Percentiles rank a stretch among this genome's conserved stretches.
phyloP scores from a whole-genome alignment of 2,888 invertebrate genomes.

The Dicycla oo region DNA sequence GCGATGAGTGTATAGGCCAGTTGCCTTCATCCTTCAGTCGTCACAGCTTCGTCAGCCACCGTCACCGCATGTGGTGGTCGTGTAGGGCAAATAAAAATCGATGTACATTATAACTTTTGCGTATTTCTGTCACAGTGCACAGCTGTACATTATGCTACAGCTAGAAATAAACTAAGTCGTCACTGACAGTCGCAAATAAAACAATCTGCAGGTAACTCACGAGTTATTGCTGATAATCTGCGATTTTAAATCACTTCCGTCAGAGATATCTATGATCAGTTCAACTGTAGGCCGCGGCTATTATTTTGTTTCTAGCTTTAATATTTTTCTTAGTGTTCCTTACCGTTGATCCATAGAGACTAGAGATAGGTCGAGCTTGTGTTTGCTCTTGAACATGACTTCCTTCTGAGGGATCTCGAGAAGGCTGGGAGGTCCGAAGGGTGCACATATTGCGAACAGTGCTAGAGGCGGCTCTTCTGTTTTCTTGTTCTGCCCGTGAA shows the following conservation, averaged over 20 bases:
- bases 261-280: too few relatives aligned
- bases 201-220: too few relatives aligned
- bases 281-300: neutral
- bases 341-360: conserved; percentile 99
- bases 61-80: neutral
- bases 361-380: conserved; percentile 98
- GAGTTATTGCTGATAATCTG: too few relatives aligned
- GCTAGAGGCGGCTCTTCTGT: conserved; percentile 98
- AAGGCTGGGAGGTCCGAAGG: conserved; percentile 99
- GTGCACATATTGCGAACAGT: conserved; percentile 99
- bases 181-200: neutral
- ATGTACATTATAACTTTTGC: neutral
- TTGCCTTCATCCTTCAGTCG: neutral
- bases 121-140: neutral
- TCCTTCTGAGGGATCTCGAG: conserved; percentile 99
- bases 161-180: neutral
- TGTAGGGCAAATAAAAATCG: neutral
- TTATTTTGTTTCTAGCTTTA: neutral
- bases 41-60: neutral
- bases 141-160: neutral
- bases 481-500: conserved; percentile 99
- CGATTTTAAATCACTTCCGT: too few relatives aligned
- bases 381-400: conserved; percentile 99
- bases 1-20: too few relatives aligned
- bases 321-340: conserved; percentile 26